Evolutionary conservation across 2,888 invertebrate species (phyloP).

Genomic region (Zaprionus bogoriensis): DNA sequence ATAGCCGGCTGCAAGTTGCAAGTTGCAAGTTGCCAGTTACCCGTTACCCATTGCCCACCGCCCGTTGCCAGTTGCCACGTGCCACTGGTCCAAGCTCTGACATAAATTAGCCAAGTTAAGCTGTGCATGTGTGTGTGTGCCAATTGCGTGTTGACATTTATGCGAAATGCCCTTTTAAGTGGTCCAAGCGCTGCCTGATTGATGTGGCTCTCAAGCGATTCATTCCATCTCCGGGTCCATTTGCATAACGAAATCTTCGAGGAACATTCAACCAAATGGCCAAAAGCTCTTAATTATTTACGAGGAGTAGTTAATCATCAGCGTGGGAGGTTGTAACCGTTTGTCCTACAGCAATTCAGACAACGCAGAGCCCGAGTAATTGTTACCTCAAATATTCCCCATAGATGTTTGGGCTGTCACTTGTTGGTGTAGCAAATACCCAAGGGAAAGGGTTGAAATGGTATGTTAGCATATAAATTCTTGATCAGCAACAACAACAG

Average conservation of each 20-base stretch:
- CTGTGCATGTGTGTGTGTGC: constrained; percentile 17
- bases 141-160: constrained; percentile 72
- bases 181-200: constrained; percentile 48
- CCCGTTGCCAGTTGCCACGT: constrained; percentile 28
- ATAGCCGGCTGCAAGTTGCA: constrained; percentile 8
- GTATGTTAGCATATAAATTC: no score
- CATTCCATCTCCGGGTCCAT: constrained; percentile 16
- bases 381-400: no score
- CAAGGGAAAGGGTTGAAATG: no score
- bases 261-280: constrained; percentile 12
- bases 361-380: not conserved
- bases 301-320: constrained; percentile 2
- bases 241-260: constrained; percentile 34
- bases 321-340: not conserved
- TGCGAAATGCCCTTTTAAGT: constrained; percentile 62
- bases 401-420: no score
- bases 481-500: no score
- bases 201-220: constrained; percentile 47
- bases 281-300: constrained; percentile 11
- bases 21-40: constrained; percentile 24
- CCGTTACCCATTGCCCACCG: no score
- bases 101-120: constrained; percentile 48
- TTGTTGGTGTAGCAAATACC: no score
- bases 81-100: constrained; percentile 28
- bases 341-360: not conserved